phyloP scores from a whole-genome alignment of 2,113 vertebrate species.

The Neolamprologus falcicula region DNA sequence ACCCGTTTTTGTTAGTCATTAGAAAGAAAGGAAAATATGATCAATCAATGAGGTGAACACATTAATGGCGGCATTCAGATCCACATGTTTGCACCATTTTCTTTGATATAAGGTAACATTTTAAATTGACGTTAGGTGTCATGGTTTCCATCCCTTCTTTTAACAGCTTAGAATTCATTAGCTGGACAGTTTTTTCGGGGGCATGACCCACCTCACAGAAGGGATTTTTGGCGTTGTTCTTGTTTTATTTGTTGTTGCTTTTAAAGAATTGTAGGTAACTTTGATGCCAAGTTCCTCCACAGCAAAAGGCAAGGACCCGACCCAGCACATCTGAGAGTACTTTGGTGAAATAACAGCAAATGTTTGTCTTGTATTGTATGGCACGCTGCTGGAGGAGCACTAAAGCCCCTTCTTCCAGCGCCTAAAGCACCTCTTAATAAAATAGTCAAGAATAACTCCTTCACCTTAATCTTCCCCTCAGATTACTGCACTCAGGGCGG shows the following conservation, averaged over 20 bases:
- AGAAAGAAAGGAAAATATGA: background rate
- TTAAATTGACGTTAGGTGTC: conserved; percentile 54
- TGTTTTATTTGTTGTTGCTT: conserved; percentile 57
- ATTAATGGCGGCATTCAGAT: background rate
- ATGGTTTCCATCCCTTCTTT: conserved; percentile 34
- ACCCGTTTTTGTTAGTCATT: background rate
- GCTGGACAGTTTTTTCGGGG: conserved; percentile 39
- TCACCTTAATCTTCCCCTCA: conserved; percentile 76
- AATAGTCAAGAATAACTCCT: conserved; percentile 79
- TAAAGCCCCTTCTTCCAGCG: conserved; percentile 76
- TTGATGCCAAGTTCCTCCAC: conserved; percentile 70
- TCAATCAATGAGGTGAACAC: background rate
- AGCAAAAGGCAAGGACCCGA: conserved; percentile 47
- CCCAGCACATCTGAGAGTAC: conserved; percentile 74
- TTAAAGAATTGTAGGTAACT: conserved; percentile 53
- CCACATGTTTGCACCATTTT: background rate
- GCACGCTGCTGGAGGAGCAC: conserved; percentile 75
- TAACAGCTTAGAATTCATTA: conserved; percentile 67
- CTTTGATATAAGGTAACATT: background rate
- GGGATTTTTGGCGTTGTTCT: conserved; percentile 5
- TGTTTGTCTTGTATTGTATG: conserved; percentile 84
- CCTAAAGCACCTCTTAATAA: conserved; percentile 78
- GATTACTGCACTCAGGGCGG: conserved; percentile 73
- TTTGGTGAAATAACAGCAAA: conserved; percentile 82
- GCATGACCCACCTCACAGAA: conserved; percentile 46